A percentile compares a stretch with the other conserved stretches of the same genome.
Evolutionary conservation across 2,797 vertebrate species (phyloP).

Genomic region (Siniperca scherzeri): DNA sequence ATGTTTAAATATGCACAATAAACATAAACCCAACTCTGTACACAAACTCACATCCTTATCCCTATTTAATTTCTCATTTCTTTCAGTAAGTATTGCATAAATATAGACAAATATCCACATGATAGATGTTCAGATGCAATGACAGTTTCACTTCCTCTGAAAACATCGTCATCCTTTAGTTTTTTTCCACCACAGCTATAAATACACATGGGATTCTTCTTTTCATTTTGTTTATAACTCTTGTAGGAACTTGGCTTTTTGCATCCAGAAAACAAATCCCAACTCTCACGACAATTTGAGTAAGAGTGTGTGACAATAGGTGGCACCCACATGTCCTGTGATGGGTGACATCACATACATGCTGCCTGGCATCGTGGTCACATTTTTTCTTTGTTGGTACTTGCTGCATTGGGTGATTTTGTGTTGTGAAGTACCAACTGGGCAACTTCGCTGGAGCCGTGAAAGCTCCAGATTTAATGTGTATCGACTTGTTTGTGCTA

Average conservation of each 20-base stretch:
- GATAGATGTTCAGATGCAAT: not conserved
- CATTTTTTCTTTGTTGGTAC: not conserved
- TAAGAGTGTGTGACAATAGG: slow-evolving; percentile 7
- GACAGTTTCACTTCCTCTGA: slow-evolving; percentile 15
- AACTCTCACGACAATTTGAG: slow-evolving; percentile 38
- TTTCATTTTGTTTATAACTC: slow-evolving; percentile 12
- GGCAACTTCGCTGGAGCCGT: not conserved
- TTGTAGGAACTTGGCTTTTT: slow-evolving; percentile 40
- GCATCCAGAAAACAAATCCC: slow-evolving; percentile 26
- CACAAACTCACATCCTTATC: not conserved
- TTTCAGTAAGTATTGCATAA: not conserved
- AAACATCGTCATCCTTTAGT: slow-evolving; percentile 2
- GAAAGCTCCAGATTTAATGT: not conserved
- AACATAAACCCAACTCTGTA: not conserved
- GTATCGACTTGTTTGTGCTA: not conserved
- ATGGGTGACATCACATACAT: not conserved
- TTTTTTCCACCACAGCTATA: slow-evolving; percentile 26
- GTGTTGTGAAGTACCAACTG: not conserved
- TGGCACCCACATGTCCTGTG: slow-evolving; percentile 14
- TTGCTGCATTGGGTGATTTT: not conserved
- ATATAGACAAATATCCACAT: slow-evolving; percentile 7
- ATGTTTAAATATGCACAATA: not conserved
- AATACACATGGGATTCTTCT: slow-evolving; percentile 27
- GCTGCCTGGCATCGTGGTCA: not conserved
- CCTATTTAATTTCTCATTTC: not conserved